These are phyloP conservation scores for Drosophila athabasca DNA, from an alignment of 1,140 invertebrate species.

Conservation along the genomic window DNA sequence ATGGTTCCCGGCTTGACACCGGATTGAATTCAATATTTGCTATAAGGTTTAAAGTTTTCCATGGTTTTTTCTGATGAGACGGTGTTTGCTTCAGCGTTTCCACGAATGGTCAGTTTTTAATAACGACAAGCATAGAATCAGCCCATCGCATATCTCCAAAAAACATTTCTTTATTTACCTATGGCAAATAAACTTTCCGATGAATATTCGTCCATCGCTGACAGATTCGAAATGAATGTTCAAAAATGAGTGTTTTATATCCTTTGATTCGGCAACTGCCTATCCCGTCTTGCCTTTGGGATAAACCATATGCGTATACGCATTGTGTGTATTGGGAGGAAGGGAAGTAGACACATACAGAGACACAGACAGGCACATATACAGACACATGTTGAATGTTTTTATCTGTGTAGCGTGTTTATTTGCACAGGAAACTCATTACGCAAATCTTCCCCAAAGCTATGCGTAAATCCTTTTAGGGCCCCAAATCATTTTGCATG, in stretches of 20 bases:
- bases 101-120: too few species aligned
- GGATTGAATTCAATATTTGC: too few species aligned
- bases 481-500: constrained; percentile 41
- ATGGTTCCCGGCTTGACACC: too few species aligned
- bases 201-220: constrained; percentile 15
- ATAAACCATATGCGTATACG: background rate
- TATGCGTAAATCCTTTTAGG: constrained; percentile 69
- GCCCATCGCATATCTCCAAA: too few species aligned
- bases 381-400: constrained; percentile 28
- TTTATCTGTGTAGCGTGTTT: constrained; percentile 62
- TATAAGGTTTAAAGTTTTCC: too few species aligned
- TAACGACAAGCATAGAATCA: too few species aligned
- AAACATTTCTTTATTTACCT: too few species aligned
- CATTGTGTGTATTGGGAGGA: constrained; percentile 2
- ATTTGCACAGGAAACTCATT: constrained; percentile 78
- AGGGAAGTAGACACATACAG: constrained; percentile 8
- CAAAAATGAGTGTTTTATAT: constrained; percentile 13
- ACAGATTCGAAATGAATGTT: constrained; percentile 31
- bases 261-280: constrained; percentile 25
- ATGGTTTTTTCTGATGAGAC: too few species aligned
- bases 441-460: constrained; percentile 73
- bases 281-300: background rate
- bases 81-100: too few species aligned
- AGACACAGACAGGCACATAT: constrained; percentile 5
- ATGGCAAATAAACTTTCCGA: too few species aligned